Base-by-base conservation (phyloP, 2,888 invertebrate species). In the Stenotaenia linearis region DNA sequence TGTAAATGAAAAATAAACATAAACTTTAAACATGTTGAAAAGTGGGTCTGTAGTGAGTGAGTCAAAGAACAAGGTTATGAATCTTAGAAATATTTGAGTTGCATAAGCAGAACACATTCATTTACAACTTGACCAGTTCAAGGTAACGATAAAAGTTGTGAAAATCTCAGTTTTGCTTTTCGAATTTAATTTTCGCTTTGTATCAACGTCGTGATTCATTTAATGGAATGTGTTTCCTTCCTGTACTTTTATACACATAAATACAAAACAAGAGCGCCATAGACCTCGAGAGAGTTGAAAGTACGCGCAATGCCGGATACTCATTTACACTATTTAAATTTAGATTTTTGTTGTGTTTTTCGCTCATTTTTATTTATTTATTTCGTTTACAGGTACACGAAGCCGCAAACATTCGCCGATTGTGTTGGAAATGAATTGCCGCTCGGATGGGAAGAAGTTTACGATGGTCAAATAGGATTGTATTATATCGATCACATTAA, bases 401-500 rank as follows among this genome's bases (percentile, higher is more conserved):
- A 98, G 88, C 97, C 98, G 81, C 95, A 95, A 88, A 92, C 95
- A 81, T 98, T 98, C 89, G 97, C 97, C 84, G 98, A 98, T 88
- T 98, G 98, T 88, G 94, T 96, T 86, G 97, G 97, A 85, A 96
- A 97, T 90, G 97, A 98, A 88, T 88, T 98, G 86, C 97, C 97
- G 77, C 90, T 96, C 85, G 98, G 98, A 82, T 98, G 98, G 98
- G 97, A 98, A 88, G 95, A 97, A 89, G 93, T 94, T 76, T 95
- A 92, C 88, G 96, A 98, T 88, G 92, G 93, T 83, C 93, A 95
- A 87, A 93, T 97, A 86, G 97, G 98, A 83, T 92, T 94, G 82
- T 98, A 97, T 89, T 98, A 95, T 89, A 96, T 97, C 88, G 95
- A 98, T 89, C 98, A 98, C 89, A 92, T 95, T 88, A 95, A 92